Evolutionary conservation across 2,888 invertebrate species (phyloP).

Genomic region (Volucella inflata): DNA sequence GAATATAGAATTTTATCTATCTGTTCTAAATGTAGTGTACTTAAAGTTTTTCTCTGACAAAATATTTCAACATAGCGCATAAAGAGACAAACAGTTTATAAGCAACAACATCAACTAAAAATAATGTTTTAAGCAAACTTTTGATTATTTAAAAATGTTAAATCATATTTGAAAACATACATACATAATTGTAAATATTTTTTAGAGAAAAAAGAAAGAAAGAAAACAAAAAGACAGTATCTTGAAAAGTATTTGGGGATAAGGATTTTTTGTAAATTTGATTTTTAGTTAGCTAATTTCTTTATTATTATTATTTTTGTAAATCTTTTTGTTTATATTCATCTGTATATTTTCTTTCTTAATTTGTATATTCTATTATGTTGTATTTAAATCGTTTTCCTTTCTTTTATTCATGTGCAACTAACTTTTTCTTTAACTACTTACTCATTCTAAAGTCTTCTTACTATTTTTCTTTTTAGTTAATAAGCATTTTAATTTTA

Average conservation of each 20-base stretch:
- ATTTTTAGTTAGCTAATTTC: slow-evolving; percentile 16
- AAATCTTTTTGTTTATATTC: slow-evolving; percentile 9
- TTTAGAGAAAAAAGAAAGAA: slow-evolving; percentile 33
- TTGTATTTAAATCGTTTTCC: background rate
- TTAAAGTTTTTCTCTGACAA: slow-evolving; percentile 80
- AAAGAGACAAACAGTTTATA: slow-evolving; percentile 69
- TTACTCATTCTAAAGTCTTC: background rate
- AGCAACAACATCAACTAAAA: slow-evolving; percentile 35
- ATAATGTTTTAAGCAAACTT: slow-evolving; percentile 16
- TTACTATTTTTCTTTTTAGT: background rate
- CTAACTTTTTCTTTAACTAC: slow-evolving; percentile 25
- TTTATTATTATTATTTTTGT: background rate
- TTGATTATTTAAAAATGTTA: slow-evolving; percentile 50
- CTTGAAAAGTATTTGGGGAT: slow-evolving; percentile 28
- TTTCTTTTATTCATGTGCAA: background rate
- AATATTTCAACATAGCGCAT: slow-evolving; percentile 78
- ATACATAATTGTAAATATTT: slow-evolving; percentile 57
- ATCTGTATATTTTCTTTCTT: background rate
- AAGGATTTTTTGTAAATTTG: slow-evolving; percentile 31
- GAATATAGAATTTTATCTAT: slow-evolving; percentile 63
- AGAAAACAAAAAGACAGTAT: slow-evolving; percentile 38
- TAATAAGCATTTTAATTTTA: slow-evolving; percentile 7
- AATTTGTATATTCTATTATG: too few relatives aligned
- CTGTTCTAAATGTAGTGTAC: slow-evolving; percentile 77
- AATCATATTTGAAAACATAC: slow-evolving; percentile 21